Evolutionary conservation across 2,888 invertebrate species (phyloP).

Genomic region (Thecophora atra): DNA sequence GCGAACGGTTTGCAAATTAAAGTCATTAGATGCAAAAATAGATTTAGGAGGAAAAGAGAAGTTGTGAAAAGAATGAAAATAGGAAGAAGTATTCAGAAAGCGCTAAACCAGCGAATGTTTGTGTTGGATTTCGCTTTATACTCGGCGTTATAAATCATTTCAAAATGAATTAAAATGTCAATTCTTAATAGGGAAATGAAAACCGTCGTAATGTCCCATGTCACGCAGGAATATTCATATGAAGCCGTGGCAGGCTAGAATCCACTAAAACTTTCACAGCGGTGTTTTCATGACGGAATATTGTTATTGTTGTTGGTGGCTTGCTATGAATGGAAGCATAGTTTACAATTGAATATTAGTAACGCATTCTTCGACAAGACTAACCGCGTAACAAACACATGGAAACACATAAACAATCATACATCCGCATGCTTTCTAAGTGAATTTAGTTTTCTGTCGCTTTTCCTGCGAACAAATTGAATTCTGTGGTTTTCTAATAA

Average conservation of each 20-base stretch:
- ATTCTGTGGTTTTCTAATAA: slow-evolving; percentile 30
- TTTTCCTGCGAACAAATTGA: slow-evolving; percentile 28
- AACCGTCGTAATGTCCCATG: not conserved
- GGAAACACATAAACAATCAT: not conserved
- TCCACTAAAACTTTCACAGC: too few species aligned
- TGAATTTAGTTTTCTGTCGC: not conserved
- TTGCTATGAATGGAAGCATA: slow-evolving; percentile 16
- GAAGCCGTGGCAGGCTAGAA: too few species aligned
- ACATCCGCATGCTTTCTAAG: not conserved
- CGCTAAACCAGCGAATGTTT: too few species aligned
- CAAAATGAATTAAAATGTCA: slow-evolving; percentile 30
- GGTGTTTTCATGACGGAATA: slow-evolving; percentile 7
- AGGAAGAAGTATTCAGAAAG: too few species aligned
- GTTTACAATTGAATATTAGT: slow-evolving; percentile 17
- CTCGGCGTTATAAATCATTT: slow-evolving; percentile 20
- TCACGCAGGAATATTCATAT: too few species aligned
- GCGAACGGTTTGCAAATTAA: too few species aligned
- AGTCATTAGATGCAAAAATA: too few species aligned
- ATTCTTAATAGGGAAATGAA: slow-evolving; percentile 21
- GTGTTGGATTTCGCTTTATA: not conserved
- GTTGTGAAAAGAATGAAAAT: too few species aligned
- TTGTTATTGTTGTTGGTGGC: slow-evolving; percentile 6
- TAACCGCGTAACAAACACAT: too few species aligned
- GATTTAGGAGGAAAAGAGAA: too few species aligned
- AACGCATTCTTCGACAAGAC: too few species aligned